Conservation (phyloP, 2,113 vertebrate species). For the Baryphthengus martii region DNA sequence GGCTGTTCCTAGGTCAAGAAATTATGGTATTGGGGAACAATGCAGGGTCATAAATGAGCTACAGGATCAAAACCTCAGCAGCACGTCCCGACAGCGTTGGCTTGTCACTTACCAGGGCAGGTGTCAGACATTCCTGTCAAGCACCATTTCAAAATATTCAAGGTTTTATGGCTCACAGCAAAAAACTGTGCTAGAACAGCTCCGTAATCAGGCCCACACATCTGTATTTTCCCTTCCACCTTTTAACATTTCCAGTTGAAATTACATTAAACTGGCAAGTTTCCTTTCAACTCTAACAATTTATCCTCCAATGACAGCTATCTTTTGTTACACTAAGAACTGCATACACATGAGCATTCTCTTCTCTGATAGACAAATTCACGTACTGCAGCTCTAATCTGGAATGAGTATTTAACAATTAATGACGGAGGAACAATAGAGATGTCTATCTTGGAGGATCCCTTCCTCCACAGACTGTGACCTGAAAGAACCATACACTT, state of each 20-base stretch:
- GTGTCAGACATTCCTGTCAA: neutral
- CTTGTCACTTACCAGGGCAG: neutral
- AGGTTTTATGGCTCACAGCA: neutral
- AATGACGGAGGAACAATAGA: neutral
- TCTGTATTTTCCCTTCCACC: neutral
- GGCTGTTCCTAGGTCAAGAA: neutral
- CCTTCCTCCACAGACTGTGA: neutral
- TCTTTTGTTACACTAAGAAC: neutral
- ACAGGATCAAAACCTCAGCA: neutral
- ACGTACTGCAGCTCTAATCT: neutral
- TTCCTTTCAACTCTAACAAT: neutral
- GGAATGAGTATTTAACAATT: neutral
- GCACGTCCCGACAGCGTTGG: neutral
- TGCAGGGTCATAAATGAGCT: neutral
- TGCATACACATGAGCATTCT: neutral
- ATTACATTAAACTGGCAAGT: neutral
- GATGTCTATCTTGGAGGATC: neutral
- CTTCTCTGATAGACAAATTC: accelerated
- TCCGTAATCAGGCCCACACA: neutral
- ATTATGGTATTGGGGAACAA: neutral
- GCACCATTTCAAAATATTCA: neutral
- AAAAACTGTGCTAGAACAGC: neutral
- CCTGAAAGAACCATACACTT: neutral
- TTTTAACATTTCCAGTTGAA: neutral
- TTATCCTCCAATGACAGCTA: neutral